Evolutionary conservation across 2,797 vertebrate species (phyloP).

Genomic region (Ptychobarbus kaznakovi): DNA sequence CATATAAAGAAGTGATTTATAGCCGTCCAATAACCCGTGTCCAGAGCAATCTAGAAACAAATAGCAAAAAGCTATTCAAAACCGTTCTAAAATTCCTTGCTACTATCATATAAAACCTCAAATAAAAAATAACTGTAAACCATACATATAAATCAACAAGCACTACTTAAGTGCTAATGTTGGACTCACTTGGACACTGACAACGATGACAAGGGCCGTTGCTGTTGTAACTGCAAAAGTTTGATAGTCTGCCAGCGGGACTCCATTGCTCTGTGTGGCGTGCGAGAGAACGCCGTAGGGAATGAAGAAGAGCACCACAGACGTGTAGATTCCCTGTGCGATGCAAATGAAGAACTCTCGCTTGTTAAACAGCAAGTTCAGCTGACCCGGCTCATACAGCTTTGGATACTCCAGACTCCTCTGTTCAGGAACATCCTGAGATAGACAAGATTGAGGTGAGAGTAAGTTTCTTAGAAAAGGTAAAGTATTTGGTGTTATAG

Average conservation of each 20-base stretch:
- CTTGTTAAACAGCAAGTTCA: slow-evolving; percentile 98
- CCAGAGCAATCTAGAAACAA: slow-evolving; percentile 84
- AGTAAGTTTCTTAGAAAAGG: neutral
- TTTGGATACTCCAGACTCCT: slow-evolving; percentile 93
- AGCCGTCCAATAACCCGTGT: slow-evolving; percentile 94
- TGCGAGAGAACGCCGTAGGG: slow-evolving; percentile 84
- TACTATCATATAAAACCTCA: neutral
- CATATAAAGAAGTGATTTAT: slow-evolving; percentile 96
- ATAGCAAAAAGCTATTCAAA: slow-evolving; percentile 2
- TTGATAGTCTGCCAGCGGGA: slow-evolving; percentile 92
- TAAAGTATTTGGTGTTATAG: too few species aligned
- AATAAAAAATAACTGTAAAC: neutral
- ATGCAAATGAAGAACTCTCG: slow-evolving; percentile 97
- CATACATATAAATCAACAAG: neutral
- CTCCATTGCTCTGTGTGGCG: slow-evolving; percentile 84
- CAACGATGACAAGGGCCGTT: slow-evolving; percentile 91
- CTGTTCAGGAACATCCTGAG: slow-evolving; percentile 90
- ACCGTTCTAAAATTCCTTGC: neutral
- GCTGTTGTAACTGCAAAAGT: slow-evolving; percentile 93
- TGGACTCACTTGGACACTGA: slow-evolving; percentile 88
- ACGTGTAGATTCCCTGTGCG: slow-evolving; percentile 94
- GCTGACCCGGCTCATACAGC: slow-evolving; percentile 92
- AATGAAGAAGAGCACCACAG: slow-evolving; percentile 91
- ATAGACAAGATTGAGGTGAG: neutral
- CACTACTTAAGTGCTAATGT: neutral